Base-by-base conservation (phyloP, 1,140 invertebrate species). In the Frieseomelitta varia region DNA sequence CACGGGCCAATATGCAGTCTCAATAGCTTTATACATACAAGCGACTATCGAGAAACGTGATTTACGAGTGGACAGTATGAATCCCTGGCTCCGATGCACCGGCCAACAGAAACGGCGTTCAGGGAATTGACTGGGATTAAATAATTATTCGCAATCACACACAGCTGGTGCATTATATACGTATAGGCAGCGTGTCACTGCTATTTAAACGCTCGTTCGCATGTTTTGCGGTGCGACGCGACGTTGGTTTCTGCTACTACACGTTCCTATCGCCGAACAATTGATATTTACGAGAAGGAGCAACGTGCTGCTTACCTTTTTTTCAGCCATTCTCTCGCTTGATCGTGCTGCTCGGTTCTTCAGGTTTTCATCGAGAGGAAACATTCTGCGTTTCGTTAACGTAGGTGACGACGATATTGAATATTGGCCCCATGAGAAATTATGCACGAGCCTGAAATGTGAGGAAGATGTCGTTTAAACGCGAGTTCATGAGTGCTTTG, bases 121-220 rank as follows among this genome's bases (percentile, higher is more conserved):
- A 58, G 74, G 67, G 39, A 47, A 84, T 81, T 87, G 84, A 79
- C 79, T 74, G 81, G 88, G 90, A 92, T 92, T 91, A 92, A 92
- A 92, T 92, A 92, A 92, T 92, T 92, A 91, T 92, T 92, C 90
- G 90, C 88, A 87, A 91, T 92, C 89, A 90, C 80, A 86, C 86
- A 85, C 91, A 92, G 87, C 90, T 84, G 91, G 80, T 82, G 89
- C 86, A 84, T 89, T 65, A 30, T 65, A 19, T 89, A 90, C 85
- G 75, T 88, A 90, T 90, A 82, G 85, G 73, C 55, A 71, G 30
- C 63, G 6, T 86, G 78, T 87, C 82, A 78, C 39, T 75, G 84
- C 55, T 81, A 85, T 86, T 90, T 84, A 84, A 89, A 83, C 86
- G 89, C 67, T 80, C 63, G 72, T 79, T 65, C 79, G 53, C 69